Conservation (phyloP, 2,113 vertebrate species). For the Hippocampus zosterae region DNA sequence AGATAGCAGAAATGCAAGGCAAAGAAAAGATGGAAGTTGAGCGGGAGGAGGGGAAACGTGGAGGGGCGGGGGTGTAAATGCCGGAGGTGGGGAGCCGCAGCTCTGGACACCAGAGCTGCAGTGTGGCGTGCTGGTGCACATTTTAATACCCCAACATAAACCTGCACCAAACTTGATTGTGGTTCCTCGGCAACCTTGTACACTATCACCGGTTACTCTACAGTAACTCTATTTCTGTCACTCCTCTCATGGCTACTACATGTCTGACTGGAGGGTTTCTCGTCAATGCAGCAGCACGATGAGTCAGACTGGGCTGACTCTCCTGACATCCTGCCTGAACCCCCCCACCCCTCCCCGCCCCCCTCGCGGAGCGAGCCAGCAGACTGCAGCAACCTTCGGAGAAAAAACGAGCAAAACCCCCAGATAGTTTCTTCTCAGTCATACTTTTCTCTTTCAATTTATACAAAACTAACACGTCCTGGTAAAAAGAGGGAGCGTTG, state of each 20-base stretch:
- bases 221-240: conserved; percentile 33
- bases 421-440: conserved; percentile 12
- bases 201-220: neutral
- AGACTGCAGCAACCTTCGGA: conserved; percentile 49
- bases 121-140: conserved; percentile 77
- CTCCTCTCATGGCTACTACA: conserved; percentile 53
- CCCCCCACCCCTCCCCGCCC: conserved; percentile 21
- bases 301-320: conserved; percentile 68
- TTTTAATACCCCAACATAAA: conserved; percentile 63
- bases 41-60: conserved; percentile 6
- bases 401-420: conserved; percentile 27
- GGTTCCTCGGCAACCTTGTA: conserved; percentile 23
- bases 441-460: conserved; percentile 5
- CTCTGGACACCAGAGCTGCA: conserved; percentile 68
- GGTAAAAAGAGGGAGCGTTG: conserved; percentile 23
- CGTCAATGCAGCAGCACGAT: conserved; percentile 69
- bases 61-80: conserved; percentile 9
- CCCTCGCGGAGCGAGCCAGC: conserved; percentile 45
- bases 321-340: conserved; percentile 37
- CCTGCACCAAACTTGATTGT: conserved; percentile 46
- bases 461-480: conserved; percentile 19
- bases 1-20: conserved; percentile 41
- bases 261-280: conserved; percentile 69
- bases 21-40: neutral
- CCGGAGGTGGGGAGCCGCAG: conserved; percentile 45